Evolutionary conservation across 2,888 invertebrate genomes (phyloP), one percentile per base, ranked within the genome.

Genomic region (Apodemia mormo): DNA sequence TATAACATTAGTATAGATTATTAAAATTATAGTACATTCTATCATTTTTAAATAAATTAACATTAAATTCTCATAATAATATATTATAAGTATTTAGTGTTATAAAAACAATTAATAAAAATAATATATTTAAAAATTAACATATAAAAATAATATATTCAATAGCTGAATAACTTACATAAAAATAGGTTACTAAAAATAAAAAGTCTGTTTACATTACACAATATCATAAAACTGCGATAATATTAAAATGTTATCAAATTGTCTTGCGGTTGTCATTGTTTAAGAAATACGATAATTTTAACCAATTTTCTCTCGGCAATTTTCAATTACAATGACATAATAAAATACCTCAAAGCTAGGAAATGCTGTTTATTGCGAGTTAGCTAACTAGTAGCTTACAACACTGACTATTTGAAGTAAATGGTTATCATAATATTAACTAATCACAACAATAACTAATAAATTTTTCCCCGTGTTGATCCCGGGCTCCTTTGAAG

Each of bases 211-310:
- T 58, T 30, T 58, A 1, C 30, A 8, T 29, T 56, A 29, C 56
- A 56, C 22, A 56, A 56, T 22, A 56, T 9, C 29, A 56, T 29
- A 58, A 49, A 49, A 58, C 58, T 5, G 5, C 12, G 30, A 29
- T 58, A 33, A 30, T 30, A 58, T 33, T 29, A 33, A 33, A 58
- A 33, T 30, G 33, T 9, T 10, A 12, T 10, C 12, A 58, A 58
- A 58, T 58, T 58, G 12, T 30, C 10, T 58, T 58, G 58, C 58
- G 58, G 58, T 58, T 58, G 30, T 58, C 56, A 58, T 58, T 58
- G 58, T 58, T 58, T 58, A 58, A 30, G 58, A 58, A 58, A 58
- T 58, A 9, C 33, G 61, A 61, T 61, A 33, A 61, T 33, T 14
- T 33, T 1, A 61, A 61, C 33, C 61, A 61, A 61, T 61, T 61